Evolutionary conservation across 2,797 vertebrate genomes (phyloP), one percentile per base, ranked within the genome.

Genomic region (Danio kyathit): DNA sequence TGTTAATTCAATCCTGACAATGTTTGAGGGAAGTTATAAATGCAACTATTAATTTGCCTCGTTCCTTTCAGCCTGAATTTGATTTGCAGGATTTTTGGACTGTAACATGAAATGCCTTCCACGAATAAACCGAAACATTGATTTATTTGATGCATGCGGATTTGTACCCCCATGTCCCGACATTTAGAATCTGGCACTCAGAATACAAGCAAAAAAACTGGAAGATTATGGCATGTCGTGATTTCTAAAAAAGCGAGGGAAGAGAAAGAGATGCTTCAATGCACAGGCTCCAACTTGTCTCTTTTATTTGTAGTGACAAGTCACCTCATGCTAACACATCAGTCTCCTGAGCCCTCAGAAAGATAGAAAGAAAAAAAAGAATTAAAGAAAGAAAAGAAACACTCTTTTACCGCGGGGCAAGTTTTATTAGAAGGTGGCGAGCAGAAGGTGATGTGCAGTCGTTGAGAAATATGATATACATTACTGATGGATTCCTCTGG

Each of bases 401-500:
- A 66, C 76, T 71, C 71, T 46, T 85, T 44, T 85, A 82, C 83
- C 77, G 87, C 86, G 67, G 80, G 66, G 86, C 82, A 74, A 8
- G 54, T 90, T 85, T 83, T 69, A 88, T 87, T 84, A 85, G 14
- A 64, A 29, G 44, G 6, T 16, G 12, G 64, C 77, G 60, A 78
- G 79, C 74, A 83, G 82, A 84, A 81, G 78, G 82, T 80, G 81
- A 86, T 88, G 85, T 83, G 65, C 51, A 75, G 51, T 56, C 46
- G 9, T 75, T 76, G 65, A 60, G 81, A 81, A 87, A 85, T 82
- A 88, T 76, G 91, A 86, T 84, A 77, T 81, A 82, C 61, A 78
- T 61, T 79, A 85, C 70, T 89, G 89, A 87, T 88, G 88, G 82
- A 86, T 85, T 88, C 84, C 81, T 64, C 79, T 85, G 9, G 40